Evolutionary conservation across 2,797 vertebrate genomes (phyloP), one percentile per base, ranked within the genome.

Genomic region (Diplodus sargus): DNA sequence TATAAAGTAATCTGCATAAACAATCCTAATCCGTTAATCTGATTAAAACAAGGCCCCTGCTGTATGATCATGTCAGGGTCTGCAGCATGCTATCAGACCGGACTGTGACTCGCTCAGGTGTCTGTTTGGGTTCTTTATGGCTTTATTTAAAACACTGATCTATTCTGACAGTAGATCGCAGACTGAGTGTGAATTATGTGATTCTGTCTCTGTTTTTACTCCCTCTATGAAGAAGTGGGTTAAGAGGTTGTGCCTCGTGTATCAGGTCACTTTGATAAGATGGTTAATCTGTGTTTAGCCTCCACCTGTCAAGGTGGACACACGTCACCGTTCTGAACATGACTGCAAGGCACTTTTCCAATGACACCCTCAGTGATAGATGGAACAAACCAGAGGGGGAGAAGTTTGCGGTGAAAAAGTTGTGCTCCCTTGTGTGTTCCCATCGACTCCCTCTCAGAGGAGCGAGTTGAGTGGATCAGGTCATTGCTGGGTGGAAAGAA

Each of bases 1-100:
- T 96, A 96, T 97, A 96, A 96, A 96, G 85, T 95, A 94, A 95
- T 91, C 94, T 89, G 85, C 73, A 85, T 94, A 94, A 94, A 95
- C 90, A 91, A 86, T 91, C 80, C 83, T 95, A 95, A 96, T 90
- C 92, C 74, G 42, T 74, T 97, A 97, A 96, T 95, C 89, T 93
- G 90, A 96, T 97, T 96, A 94, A 92, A 90, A 72, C 85, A 80
- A 91, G 79, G 73, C 63, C 78, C 81, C 81, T 59, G 71, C 70
- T 78, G 79, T 89, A 77, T 58, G 76, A 84, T 79, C 75, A 79
- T 13, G 14, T 28, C 82, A 72, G 67, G 56, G 34, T 67, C 56
- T 78, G 18, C 74, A 75, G 34, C 67, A 67, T 62, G 47, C 54
- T 56, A 20, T 81, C 69, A 65, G 78, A 70, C 48, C 45, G 34